Base-by-base conservation (phyloP, 2,113 vertebrate genomes). In the Zeus faber region DNA sequence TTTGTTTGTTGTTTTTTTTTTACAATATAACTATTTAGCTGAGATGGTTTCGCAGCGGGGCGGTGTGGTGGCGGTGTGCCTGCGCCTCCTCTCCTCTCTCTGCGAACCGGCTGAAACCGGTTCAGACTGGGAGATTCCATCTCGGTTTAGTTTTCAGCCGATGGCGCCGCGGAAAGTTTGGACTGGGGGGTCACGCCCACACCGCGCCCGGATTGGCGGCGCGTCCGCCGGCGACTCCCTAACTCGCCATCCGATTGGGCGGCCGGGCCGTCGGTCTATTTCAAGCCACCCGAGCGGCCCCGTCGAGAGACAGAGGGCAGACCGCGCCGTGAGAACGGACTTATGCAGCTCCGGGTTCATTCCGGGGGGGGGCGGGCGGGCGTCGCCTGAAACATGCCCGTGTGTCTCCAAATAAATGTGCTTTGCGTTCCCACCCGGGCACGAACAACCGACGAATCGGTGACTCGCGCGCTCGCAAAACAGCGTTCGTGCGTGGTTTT, bases 71-170 rank as follows among this genome's bases (percentile, higher is more conserved):
- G 87, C 89, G 90, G 90, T 91, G 85, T 91, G 87, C 87, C 89
- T 87, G 88, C 77, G 84, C 85, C 82, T 84, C 84, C 84, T 85
- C 90, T 91, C 90, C 91, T 93, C 93, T 94, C 93, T 93, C 93
- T 96, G 92, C 80, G 91, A 98, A 97, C 96, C 95, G 96, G 96
- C 93, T 98, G 93, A 96, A 98, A 98, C 96, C 96, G 96, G 96
- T 98, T 98, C 96, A 98, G 96, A 98, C 95, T 95, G 96, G 95
- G 96, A 98, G 95, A 98, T 97, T 98, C 96, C 96, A 98, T 98
- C 95, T 98, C 96, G 95, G 95, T 96, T 96, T 95, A 98, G 96
- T 96, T 98, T 96, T 95, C 95, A 94, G 95, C 95, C 95, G 92
- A 94, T 96, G 95, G 95, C 95, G 95, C 95, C 95, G 93, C 95